Evolutionary conservation across 2,797 vertebrate genomes (phyloP).

Genomic region (Holocentrus rufus): DNA sequence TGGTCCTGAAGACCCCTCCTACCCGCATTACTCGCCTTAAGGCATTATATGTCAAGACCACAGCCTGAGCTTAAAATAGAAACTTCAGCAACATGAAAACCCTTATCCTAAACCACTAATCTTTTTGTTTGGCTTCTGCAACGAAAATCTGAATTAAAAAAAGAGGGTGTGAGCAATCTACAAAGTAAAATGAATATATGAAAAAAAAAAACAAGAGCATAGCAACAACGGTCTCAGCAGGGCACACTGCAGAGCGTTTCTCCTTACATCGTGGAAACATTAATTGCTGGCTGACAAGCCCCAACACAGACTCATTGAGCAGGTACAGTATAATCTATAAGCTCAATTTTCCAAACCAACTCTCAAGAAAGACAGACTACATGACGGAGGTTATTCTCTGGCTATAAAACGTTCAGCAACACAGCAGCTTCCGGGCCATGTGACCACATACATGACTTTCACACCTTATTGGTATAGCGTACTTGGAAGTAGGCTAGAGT

Average conservation of each 20-base stretch:
- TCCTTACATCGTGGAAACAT: constrained; percentile 67
- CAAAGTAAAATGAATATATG: constrained; percentile 37
- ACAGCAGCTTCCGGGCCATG: constrained; percentile 24
- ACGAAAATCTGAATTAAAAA: constrained; percentile 42
- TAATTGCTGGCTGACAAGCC: constrained; percentile 64
- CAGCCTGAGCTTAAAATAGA: constrained; percentile 66
- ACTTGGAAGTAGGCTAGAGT: constrained; percentile 29
- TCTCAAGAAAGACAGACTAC: constrained; percentile 33
- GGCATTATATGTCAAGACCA: constrained; percentile 60
- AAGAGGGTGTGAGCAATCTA: constrained; percentile 34
- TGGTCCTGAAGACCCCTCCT: constrained; percentile 37
- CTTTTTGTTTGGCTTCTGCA: constrained; percentile 52
- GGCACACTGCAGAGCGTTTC: constrained; percentile 33
- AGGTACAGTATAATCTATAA: constrained; percentile 58
- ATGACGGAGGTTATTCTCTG: constrained; percentile 34
- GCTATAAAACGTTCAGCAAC: constrained; percentile 40
- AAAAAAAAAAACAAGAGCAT: constrained; percentile 22
- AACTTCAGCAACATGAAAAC: constrained; percentile 62
- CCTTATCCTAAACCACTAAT: constrained; percentile 62
- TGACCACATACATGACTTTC: constrained; percentile 29
- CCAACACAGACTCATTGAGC: constrained; percentile 60
- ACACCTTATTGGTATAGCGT: constrained; percentile 54
- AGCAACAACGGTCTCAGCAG: constrained; percentile 18
- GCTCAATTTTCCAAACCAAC: constrained; percentile 31
- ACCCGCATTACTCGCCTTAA: constrained; percentile 30